These are phyloP conservation scores for Bos javanicus DNA, from an alignment of 2,113 vertebrate genomes.

Conservation along the genomic window DNA sequence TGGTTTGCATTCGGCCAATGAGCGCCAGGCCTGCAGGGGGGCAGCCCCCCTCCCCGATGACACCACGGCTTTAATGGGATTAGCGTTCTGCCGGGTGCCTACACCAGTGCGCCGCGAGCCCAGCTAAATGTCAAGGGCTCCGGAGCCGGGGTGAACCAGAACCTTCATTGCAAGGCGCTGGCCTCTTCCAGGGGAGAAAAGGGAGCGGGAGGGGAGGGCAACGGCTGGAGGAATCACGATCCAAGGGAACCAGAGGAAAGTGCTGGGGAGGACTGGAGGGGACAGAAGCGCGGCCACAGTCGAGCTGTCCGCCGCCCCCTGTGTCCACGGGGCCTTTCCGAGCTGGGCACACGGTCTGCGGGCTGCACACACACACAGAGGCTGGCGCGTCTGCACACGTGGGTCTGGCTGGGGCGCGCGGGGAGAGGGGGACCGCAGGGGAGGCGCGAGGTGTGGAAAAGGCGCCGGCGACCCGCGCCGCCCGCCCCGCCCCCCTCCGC, in stretches of 20 bases:
- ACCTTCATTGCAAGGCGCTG: background rate
- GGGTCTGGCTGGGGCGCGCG: background rate
- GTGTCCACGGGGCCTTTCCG: background rate
- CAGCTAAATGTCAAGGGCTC: constrained; percentile 82
- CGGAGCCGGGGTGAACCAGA: constrained; percentile 56
- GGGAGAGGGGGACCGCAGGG: background rate
- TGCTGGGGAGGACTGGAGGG: background rate
- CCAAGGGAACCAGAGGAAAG: background rate
- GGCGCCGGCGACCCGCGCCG: background rate
- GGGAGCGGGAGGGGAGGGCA: background rate
- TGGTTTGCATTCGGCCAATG: constrained; percentile 79
- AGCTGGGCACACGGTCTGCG: background rate
- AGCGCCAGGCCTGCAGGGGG: constrained; percentile 65
- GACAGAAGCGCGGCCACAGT: background rate
- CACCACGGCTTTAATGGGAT: constrained; percentile 87
- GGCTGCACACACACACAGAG: background rate
- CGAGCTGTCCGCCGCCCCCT: background rate
- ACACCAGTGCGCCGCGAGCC: constrained; percentile 81
- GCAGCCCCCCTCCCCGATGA: constrained; percentile 75
- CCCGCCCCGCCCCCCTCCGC: background rate
- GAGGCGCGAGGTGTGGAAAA: background rate
- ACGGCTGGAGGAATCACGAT: background rate
- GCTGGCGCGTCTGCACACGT: background rate
- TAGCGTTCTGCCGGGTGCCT: constrained; percentile 85
- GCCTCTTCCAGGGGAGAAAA: background rate